A percentile compares a stretch with the other conserved stretches of the same genome.
phyloP scores from a whole-genome alignment of 1,140 invertebrate genomes.

The Acyrthosiphon pisum region DNA sequence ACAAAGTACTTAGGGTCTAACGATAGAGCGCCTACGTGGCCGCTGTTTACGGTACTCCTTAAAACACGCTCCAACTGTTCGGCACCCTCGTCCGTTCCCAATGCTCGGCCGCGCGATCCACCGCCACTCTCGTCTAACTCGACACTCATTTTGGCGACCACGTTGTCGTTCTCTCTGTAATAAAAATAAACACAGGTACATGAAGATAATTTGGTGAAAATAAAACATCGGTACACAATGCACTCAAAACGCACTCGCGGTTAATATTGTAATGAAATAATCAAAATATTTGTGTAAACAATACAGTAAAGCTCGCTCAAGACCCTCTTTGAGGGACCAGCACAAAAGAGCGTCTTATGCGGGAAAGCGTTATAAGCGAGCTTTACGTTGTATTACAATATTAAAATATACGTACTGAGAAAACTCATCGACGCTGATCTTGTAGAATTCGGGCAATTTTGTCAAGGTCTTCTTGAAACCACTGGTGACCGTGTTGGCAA shows the following conservation, averaged over 20 bases:
- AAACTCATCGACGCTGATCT: constrained; percentile 73
- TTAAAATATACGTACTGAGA: constrained; percentile 69
- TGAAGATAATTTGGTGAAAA: neutral
- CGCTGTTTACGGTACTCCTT: constrained; percentile 73
- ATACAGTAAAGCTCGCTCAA: too few relatives aligned
- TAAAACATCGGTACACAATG: neutral
- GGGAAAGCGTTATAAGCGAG: too few relatives aligned
- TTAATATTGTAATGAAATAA: neutral
- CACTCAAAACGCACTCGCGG: neutral
- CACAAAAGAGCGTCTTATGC: too few relatives aligned
- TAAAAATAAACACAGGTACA: neutral
- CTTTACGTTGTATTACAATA: neutral
- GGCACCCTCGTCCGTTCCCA: constrained; percentile 64
- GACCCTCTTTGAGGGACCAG: too few relatives aligned
- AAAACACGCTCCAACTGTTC: constrained; percentile 63
- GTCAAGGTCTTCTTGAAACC: constrained; percentile 70
- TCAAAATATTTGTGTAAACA: neutral
- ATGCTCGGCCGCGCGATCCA: constrained; percentile 67
- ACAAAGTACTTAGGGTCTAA: constrained; percentile 80
- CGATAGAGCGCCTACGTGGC: constrained; percentile 76
- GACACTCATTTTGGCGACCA: constrained; percentile 73
- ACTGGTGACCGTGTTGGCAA: constrained; percentile 71
- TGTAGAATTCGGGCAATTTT: constrained; percentile 76
- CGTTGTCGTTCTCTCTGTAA: constrained; percentile 67
- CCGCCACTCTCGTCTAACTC: constrained; percentile 72